Conservation (phyloP, 2,888 invertebrate genomes). For the Junonia oenone region DNA sequence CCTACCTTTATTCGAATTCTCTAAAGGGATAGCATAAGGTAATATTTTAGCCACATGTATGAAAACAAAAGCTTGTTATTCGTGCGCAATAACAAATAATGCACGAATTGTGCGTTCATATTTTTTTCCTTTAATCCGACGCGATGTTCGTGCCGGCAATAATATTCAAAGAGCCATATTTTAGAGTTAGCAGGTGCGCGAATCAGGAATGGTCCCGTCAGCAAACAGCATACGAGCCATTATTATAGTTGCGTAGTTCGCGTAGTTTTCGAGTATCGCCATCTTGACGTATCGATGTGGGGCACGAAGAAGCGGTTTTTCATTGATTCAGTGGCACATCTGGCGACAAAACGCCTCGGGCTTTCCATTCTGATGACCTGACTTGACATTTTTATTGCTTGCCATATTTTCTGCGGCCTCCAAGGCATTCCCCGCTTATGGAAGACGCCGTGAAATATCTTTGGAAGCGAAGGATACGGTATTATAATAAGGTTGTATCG, state of each 20-base stretch:
- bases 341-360: slow-evolving; percentile 75
- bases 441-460: slow-evolving; percentile 66
- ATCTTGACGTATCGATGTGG: slow-evolving; percentile 66
- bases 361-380: slow-evolving; percentile 78
- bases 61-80: slow-evolving; percentile 2
- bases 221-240: slow-evolving; percentile 57
- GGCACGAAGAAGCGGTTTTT: slow-evolving; percentile 76
- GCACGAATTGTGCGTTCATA: slow-evolving; percentile 8
- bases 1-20: not conserved
- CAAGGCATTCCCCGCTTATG: slow-evolving; percentile 62
- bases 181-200: slow-evolving; percentile 51
- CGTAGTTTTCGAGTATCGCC: slow-evolving; percentile 31
- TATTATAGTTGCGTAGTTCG: slow-evolving; percentile 49
- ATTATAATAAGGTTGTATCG: slow-evolving; percentile 60
- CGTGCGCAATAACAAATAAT: slow-evolving; percentile 1
- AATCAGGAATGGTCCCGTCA: slow-evolving; percentile 60
- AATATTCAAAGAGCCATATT: slow-evolving; percentile 29
- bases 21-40: not conserved
- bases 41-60: not conserved
- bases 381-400: slow-evolving; percentile 78
- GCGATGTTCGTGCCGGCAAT: slow-evolving; percentile 13
- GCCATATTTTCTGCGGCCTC: slow-evolving; percentile 73
- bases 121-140: slow-evolving; percentile 16
- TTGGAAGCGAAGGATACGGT: slow-evolving; percentile 60
- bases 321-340: slow-evolving; percentile 77